These are phyloP conservation scores for Cerastis leucographa DNA, from an alignment of 2,888 invertebrate genomes.

Conservation along the genomic window DNA sequence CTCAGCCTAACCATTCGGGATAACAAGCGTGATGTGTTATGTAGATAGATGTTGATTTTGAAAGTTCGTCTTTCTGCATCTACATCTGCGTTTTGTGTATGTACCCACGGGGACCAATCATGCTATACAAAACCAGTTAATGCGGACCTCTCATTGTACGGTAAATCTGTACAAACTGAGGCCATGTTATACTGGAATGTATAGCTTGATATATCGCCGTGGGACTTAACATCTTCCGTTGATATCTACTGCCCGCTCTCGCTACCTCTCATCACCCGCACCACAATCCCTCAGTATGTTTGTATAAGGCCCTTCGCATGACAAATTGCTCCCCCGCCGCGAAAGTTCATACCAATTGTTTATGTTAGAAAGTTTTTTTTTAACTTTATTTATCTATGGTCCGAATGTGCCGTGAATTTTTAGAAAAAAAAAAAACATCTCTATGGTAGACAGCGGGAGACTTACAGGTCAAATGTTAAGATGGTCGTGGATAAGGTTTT, in stretches of 20 bases:
- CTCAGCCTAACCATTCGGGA: too few species aligned
- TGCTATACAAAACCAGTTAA: too few species aligned
- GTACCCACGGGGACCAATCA: too few species aligned
- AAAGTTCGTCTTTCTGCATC: too few species aligned
- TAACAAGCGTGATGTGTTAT: too few species aligned
- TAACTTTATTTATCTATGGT: slow-evolving; percentile 36
- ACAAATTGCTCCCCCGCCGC: slow-evolving; percentile 73
- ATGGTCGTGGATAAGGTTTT: slow-evolving; percentile 6
- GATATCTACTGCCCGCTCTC: not conserved
- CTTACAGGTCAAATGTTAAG: slow-evolving; percentile 43
- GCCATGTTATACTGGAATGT: too few species aligned
- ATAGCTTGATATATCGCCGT: too few species aligned
- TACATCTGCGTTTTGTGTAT: too few species aligned
- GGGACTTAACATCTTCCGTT: not conserved
- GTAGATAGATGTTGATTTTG: too few species aligned
- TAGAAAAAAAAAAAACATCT: slow-evolving; percentile 33
- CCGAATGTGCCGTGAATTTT: slow-evolving; percentile 37
- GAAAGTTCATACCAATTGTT: slow-evolving; percentile 63
- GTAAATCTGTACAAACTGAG: too few species aligned
- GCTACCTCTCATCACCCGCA: slow-evolving; percentile 23
- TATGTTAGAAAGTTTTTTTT: slow-evolving; percentile 64
- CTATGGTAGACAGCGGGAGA: slow-evolving; percentile 35
- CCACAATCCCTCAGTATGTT: slow-evolving; percentile 44
- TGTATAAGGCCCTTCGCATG: slow-evolving; percentile 61
- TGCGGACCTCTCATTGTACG: too few species aligned